phyloP scores from a whole-genome alignment of 1,140 invertebrate species.

The Sitophilus oryzae region DNA sequence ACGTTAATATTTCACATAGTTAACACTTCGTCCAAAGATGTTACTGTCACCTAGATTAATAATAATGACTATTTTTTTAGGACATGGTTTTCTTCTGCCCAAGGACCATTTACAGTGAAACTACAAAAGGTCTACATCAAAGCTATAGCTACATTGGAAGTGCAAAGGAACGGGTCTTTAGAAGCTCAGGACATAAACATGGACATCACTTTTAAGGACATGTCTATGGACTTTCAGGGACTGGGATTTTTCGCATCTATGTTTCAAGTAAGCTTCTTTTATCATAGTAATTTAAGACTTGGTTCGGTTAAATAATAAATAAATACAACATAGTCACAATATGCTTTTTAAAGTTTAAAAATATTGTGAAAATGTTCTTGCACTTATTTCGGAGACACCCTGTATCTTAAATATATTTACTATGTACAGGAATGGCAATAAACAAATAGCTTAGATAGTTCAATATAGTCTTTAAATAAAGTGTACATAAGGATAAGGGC shows the following conservation, averaged over 20 bases:
- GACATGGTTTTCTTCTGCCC: conserved; percentile 60
- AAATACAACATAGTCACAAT: too few species aligned
- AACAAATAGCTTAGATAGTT: too few species aligned
- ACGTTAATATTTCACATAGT: too few species aligned
- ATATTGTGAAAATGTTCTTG: too few species aligned
- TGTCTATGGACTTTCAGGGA: conserved; percentile 75
- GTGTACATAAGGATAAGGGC: too few species aligned
- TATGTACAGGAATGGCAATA: too few species aligned
- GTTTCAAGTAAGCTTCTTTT: conserved; percentile 50
- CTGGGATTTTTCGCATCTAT: conserved; percentile 67
- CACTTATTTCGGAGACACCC: too few species aligned
- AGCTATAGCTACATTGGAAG: conserved; percentile 60
- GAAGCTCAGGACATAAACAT: conserved; percentile 71
- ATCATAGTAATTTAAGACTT: conserved; percentile 9
- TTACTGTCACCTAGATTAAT: too few species aligned
- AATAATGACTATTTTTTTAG: conserved; percentile 26
- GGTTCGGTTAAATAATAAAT: not conserved
- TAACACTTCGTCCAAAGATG: too few species aligned
- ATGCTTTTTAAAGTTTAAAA: too few species aligned
- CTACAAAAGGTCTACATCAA: conserved; percentile 61
- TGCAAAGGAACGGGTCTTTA: conserved; percentile 65
- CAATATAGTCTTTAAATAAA: too few species aligned
- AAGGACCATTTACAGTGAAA: conserved; percentile 70
- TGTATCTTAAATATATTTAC: too few species aligned
- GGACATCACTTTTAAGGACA: conserved; percentile 71